phyloP scores from a whole-genome alignment of 2,888 invertebrate species.

The Agapostemon virescens region DNA sequence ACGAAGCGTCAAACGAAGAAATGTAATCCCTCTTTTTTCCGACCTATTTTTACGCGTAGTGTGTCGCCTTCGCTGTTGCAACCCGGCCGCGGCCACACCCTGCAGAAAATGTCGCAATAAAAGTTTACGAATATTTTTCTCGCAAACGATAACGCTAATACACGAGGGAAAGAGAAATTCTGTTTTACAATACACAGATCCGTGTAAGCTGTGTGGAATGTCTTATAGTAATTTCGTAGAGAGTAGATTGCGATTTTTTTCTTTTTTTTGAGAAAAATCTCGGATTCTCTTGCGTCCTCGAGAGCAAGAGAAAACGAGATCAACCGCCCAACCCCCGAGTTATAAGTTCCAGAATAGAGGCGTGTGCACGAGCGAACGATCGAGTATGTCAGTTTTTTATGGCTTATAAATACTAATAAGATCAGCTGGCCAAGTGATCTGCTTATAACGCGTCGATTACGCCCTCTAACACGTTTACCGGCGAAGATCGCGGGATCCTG shows the following conservation, averaged over 20 bases:
- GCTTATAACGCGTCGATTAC: constrained; percentile 15
- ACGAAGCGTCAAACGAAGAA: no score
- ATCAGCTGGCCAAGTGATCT: constrained; percentile 11
- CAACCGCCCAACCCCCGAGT: not conserved
- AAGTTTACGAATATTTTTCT: no score
- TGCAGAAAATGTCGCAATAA: no score
- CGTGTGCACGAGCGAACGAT: not conserved
- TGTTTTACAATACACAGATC: not conserved
- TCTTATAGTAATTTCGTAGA: not conserved
- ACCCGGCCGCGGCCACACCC: no score
- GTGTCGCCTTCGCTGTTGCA: no score
- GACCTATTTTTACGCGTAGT: no score
- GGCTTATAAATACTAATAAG: not conserved
- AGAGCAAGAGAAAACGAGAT: not conserved
- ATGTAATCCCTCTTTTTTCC: no score
- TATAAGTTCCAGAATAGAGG: constrained; percentile 58
- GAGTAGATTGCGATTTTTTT: not conserved
- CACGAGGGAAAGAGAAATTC: not conserved
- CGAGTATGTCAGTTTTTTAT: not conserved
- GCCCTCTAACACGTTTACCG: constrained; percentile 24
- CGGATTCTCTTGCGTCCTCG: not conserved
- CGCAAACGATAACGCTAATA: no score
- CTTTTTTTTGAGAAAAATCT: not conserved
- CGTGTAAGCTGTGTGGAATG: not conserved
- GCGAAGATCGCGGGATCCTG: constrained; percentile 15